Percentiles rank a stretch among this genome's conserved stretches.
These are phyloP conservation scores for Spheniscus humboldti DNA, from an alignment of 2,797 vertebrate species.

Conservation along the genomic window DNA sequence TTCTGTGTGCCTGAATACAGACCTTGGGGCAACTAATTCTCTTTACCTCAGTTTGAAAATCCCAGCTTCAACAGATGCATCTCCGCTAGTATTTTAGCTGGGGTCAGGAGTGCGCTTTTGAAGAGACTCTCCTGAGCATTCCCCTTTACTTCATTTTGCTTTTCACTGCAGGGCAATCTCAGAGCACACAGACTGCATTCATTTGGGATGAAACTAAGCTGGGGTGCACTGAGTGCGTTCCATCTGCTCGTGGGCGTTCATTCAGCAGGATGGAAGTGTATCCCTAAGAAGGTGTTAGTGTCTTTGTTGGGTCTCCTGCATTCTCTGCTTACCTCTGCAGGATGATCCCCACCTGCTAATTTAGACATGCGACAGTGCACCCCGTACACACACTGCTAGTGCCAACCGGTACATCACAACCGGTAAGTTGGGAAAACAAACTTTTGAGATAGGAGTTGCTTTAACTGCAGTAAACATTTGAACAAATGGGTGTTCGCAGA, in stretches of 20 bases:
- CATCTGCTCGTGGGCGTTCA: background rate
- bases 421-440: background rate
- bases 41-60: background rate
- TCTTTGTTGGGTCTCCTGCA: background rate
- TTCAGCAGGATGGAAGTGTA: background rate
- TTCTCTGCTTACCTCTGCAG: background rate
- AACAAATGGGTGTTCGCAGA: background rate
- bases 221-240: background rate
- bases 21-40: background rate
- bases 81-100: background rate
- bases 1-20: background rate
- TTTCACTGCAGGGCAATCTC: background rate
- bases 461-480: background rate
- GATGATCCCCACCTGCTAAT: background rate
- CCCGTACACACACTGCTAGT: background rate
- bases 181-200: background rate
- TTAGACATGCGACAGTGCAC: background rate
- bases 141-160: background rate
- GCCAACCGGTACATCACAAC: background rate
- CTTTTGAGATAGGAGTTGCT: background rate
- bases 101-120: background rate
- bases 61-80: background rate
- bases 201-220: background rate
- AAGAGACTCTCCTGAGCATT: background rate
- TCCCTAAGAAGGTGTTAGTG: background rate